Evolutionary conservation across 2,113 vertebrate genomes (phyloP), one percentile per base, ranked within the genome.

Genomic region (Cromileptes altivelis): DNA sequence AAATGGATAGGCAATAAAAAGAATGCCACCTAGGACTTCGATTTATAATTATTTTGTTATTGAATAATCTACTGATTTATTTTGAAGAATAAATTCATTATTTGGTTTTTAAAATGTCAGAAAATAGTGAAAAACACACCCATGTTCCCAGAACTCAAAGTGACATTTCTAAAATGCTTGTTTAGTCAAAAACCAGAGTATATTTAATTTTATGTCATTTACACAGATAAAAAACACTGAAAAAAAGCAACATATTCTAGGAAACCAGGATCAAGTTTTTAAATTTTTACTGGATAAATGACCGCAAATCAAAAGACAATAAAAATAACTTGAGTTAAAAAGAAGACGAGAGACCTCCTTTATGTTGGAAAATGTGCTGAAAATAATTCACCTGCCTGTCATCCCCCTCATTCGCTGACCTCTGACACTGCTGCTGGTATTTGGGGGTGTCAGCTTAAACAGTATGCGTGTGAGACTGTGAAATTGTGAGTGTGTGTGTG

Each of bases 361-460:
- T 15, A 21, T 23, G 72, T 60, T 67, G 82, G 30, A 75, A 85
- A 88, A 69, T 55, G 21, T 50, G 45, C 42, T 30, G 40, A 67
- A 42, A 75, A 73, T 21, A 62, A 78, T 74, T 71, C 18, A 69
- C 37, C n/a, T 30, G 58, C 47, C 42, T 50, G 70, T 69, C 75
- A 56, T 84, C 84, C 13, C 47, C 45, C 52, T 75, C 23, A 12
- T 37, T 69, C 30, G 6, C 50, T 81, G 81, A 90, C 77, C 86
- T 91, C 47, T 88, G 69, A 88, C 81, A 8, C 68, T 0, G 64
- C 78, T 45, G 77, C 70, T 70, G 74, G 72, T 68, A 65, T 86
- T 85, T 70, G 52, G 42, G 6, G 75, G 78, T 90, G 90, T 92
- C 81, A 87, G 72, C 60, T 78, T 60, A 40, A 78, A 65, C 21